phyloP scores from a whole-genome alignment of 2,888 invertebrate species.

The Rhaphigaster nebulosa region DNA sequence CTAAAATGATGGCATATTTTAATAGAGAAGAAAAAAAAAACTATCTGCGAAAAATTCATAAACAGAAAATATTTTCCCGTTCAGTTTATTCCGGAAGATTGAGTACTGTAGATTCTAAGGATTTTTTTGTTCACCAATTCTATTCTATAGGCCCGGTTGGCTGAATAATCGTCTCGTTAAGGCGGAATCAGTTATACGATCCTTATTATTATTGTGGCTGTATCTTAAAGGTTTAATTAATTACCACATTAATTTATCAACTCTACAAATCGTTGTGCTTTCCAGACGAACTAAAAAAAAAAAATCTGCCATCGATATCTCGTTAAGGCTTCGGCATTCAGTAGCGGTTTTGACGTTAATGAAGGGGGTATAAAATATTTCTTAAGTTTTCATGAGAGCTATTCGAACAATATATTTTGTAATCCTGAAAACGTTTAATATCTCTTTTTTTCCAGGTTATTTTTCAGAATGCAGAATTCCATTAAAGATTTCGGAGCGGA shows the following conservation, averaged over 20 bases:
- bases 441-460: neutral
- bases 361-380: neutral
- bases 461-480: neutral
- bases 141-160: conserved; percentile 2
- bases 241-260: conserved; percentile 3
- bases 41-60: too few relatives aligned
- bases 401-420: neutral
- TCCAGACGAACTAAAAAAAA: neutral
- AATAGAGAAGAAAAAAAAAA: too few relatives aligned
- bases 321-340: neutral
- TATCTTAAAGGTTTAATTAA: neutral
- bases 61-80: too few relatives aligned
- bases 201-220: neutral
- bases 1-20: too few relatives aligned
- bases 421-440: neutral
- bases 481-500: neutral
- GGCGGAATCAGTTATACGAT: neutral
- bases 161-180: neutral
- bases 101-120: too few relatives aligned
- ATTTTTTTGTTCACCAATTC: neutral
- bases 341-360: neutral
- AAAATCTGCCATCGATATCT: neutral
- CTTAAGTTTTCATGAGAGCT: neutral
- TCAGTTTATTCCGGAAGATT: too few relatives aligned
- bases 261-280: neutral